Percentiles rank a stretch among this genome's conserved stretches.
phyloP scores from a whole-genome alignment of 2,888 invertebrate species.

The Heteropelma amictum region DNA sequence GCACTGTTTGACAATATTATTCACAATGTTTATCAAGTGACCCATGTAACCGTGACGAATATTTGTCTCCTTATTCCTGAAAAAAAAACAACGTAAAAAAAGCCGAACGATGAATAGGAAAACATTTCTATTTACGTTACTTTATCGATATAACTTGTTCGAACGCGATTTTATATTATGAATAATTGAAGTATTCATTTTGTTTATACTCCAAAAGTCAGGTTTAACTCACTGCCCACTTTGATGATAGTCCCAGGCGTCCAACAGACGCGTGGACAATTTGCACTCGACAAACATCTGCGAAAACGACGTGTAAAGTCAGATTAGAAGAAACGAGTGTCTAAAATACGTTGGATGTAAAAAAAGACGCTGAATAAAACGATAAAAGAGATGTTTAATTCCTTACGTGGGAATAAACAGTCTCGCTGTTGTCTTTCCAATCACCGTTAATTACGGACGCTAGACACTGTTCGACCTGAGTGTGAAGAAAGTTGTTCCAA shows the following conservation, averaged over 20 bases:
- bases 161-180: too few relatives aligned
- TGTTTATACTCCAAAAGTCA: too few relatives aligned
- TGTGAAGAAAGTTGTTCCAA: constrained; percentile 98
- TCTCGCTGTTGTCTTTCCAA: constrained; percentile 72
- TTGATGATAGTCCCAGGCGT: constrained; percentile 89
- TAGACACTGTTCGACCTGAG: constrained; percentile 90
- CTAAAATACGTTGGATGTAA: constrained; percentile 36
- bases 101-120: too few relatives aligned
- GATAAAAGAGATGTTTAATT: not conserved
- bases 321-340: too few relatives aligned
- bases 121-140: too few relatives aligned
- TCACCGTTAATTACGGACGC: constrained; percentile 82
- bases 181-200: too few relatives aligned
- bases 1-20: constrained; percentile 80
- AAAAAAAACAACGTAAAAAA: constrained; percentile 56
- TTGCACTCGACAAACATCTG: constrained; percentile 90
- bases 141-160: too few relatives aligned
- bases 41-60: constrained; percentile 84
- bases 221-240: constrained; percentile 84
- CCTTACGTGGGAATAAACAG: constrained; percentile 81
- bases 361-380: constrained; percentile 9
- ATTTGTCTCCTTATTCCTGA: constrained; percentile 79
- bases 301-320: constrained; percentile 66
- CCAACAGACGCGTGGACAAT: constrained; percentile 88
- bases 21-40: constrained; percentile 82